phyloP scores from a whole-genome alignment of 2,113 vertebrate genomes.

The Psilopsiagon aurifrons region DNA sequence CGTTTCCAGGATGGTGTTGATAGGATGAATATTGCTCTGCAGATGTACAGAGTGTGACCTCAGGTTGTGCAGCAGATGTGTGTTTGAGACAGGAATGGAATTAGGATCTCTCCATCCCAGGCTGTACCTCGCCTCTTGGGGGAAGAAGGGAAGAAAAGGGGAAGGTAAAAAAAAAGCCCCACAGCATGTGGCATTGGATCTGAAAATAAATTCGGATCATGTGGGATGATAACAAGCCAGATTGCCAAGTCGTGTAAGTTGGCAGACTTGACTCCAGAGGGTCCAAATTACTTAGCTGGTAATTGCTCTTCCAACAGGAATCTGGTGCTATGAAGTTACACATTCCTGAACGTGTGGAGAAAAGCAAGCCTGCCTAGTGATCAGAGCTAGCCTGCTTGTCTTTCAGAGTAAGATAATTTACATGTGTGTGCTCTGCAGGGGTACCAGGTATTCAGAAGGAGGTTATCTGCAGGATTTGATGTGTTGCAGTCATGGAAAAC shows the following conservation, averaged over 20 bases:
- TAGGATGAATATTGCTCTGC: neutral
- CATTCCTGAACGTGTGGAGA: neutral
- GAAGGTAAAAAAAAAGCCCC: accelerated
- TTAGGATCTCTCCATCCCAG: neutral
- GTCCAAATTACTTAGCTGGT: constrained; percentile 23
- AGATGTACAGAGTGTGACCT: neutral
- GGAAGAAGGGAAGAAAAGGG: neutral
- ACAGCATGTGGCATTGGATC: constrained; percentile 42
- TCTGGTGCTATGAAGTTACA: neutral
- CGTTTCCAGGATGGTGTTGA: neutral
- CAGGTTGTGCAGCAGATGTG: neutral
- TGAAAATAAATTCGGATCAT: constrained; percentile 55
- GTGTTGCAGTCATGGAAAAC: accelerated
- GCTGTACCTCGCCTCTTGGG: neutral
- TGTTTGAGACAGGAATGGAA: neutral
- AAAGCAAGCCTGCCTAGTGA: neutral
- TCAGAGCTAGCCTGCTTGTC: neutral
- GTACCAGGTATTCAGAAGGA: accelerated
- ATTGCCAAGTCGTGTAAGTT: neutral
- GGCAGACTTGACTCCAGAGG: constrained; percentile 36
- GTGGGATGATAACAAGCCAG: constrained; percentile 58
- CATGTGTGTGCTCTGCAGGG: neutral
- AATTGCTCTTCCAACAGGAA: neutral
- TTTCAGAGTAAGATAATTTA: neutral
- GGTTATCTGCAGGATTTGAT: neutral